Conservation (phyloP, 64 coral and sea anemone genomes). For the Porites lutea region DNA sequence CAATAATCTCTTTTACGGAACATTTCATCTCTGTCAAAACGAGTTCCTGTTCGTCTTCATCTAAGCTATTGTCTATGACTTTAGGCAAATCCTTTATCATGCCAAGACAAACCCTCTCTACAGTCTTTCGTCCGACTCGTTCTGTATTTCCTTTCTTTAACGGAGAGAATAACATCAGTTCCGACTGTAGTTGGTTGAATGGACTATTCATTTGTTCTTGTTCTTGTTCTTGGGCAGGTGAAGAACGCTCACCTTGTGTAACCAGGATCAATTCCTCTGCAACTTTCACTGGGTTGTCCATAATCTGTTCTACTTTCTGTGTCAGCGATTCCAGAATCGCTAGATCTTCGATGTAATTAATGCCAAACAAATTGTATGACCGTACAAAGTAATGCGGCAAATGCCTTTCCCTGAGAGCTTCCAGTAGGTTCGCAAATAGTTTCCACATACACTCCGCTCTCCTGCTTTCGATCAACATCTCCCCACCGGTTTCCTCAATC, state of each 20-base stretch:
- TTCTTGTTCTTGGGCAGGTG: background rate
- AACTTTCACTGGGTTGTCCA: slow-evolving; percentile 2
- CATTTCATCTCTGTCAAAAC: too few species aligned
- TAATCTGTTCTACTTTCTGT: slow-evolving; percentile 44
- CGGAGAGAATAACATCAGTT: too few species aligned
- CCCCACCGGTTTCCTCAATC: slow-evolving; percentile 44
- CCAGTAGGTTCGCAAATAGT: background rate
- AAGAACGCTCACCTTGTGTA: too few species aligned
- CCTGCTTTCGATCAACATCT: slow-evolving; percentile 41
- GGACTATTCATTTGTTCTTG: too few species aligned
- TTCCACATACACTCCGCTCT: slow-evolving; percentile 30
- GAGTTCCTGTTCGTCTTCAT: too few species aligned
- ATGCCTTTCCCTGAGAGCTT: background rate
- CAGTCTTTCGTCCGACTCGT: too few species aligned
- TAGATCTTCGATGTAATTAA: slow-evolving; percentile 22
- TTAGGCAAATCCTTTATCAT: background rate
- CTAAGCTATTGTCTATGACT: background rate
- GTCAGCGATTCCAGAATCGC: background rate
- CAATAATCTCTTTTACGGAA: too few species aligned
- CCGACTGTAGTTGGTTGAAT: too few species aligned
- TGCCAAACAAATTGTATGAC: slow-evolving; percentile 32
- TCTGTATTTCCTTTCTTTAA: too few species aligned
- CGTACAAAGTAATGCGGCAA: slow-evolving; percentile 56
- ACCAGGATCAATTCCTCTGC: background rate
- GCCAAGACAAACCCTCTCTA: background rate